Conservation (phyloP, 2,113 vertebrate genomes). For the Nesogale talazaci region DNA sequence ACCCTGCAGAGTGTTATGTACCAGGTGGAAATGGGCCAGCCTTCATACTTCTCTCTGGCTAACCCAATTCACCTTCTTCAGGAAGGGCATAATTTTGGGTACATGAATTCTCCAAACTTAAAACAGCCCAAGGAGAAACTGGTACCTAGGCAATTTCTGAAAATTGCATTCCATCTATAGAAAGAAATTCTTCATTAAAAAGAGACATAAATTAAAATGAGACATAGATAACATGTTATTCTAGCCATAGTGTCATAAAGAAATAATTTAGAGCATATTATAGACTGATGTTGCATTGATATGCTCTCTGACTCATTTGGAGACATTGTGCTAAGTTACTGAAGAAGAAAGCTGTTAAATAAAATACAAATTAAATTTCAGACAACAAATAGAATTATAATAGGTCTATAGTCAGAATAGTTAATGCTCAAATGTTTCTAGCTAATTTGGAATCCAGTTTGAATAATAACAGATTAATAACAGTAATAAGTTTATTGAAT, state of each 20-base stretch:
- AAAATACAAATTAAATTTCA: slow-evolving; percentile 24
- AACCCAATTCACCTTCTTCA: background rate
- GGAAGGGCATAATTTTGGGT: background rate
- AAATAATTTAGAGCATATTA: background rate
- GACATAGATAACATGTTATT: background rate
- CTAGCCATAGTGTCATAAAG: background rate
- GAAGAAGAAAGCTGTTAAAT: background rate
- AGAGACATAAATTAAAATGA: background rate
- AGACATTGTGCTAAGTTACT: slow-evolving; percentile 18
- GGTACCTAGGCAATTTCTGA: background rate
- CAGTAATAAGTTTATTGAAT: background rate
- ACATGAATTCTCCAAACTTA: background rate
- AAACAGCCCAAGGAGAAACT: background rate
- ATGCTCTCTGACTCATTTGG: background rate
- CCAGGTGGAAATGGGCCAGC: background rate
- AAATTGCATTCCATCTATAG: background rate
- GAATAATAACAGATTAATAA: background rate
- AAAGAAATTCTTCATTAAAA: slow-evolving; percentile 1
- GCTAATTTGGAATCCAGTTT: background rate
- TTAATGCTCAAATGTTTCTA: background rate
- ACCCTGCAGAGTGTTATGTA: background rate
- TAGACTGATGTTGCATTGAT: background rate
- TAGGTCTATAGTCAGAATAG: background rate
- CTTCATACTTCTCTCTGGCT: background rate
- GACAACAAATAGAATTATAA: background rate